Base-by-base conservation (phyloP, 2,888 invertebrate species). In the Shargacucullia verbasci region DNA sequence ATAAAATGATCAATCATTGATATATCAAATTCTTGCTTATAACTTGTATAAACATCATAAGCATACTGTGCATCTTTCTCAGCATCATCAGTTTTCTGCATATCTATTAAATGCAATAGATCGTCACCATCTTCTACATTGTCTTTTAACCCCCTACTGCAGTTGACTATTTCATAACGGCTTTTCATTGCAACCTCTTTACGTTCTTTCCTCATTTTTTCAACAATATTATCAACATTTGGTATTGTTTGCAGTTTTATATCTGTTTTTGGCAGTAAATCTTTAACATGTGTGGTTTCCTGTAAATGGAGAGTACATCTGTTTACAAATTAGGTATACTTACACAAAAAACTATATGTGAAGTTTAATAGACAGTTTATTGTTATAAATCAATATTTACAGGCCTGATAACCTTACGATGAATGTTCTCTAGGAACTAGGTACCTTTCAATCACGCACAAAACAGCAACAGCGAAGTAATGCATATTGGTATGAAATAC, bases 141-240 rank as follows among this genome's bases (percentile, higher is more conserved):
- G 0, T 87, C 83, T 59, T 85, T 86, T 2, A 94, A 40, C 0
- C 91, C 92, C 77, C 94, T 76, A 52, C 84, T 85, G 48, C 83
- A 91, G 57, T 92, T 94, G 0, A 94, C 87, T 5, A 94, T 82
- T 71, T 93, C 86, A 56, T 94, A 93, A 15, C 94, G 87, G 57
- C 81, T 90, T 46, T 88, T 86, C 0, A 72, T 58, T 2, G 91
- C 73, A 0, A 74, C 73, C n/a, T 89, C 83, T 65, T 92, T 91
- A 3, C 84, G 81, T 62, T 92, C 89, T 46, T 90, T 85, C 0
- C 92, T 79, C 15, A 94, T 83, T 77, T 94, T 94, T 12, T 89
- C 76, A 8, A 94, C 86, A 1, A 94, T 89, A 39, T 86, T 86
- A 33, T 82, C 81, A 0, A 91, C 86, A 72, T 89, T 84, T 10